Conservation (phyloP, 2,113 vertebrate species). For the Dasyprocta punctata region DNA sequence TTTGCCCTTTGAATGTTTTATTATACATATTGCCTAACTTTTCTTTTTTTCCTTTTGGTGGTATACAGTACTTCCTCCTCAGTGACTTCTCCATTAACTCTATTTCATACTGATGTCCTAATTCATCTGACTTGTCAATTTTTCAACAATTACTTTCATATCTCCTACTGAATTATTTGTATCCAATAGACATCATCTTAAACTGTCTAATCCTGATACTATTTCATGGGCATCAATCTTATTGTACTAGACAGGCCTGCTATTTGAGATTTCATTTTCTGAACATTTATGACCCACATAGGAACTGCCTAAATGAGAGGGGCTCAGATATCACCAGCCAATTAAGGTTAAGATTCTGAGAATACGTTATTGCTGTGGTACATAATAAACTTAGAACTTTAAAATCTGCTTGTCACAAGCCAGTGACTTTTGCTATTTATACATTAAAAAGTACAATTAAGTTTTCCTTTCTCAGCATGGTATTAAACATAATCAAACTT, state of each 20-base stretch:
- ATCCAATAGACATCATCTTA: background rate
- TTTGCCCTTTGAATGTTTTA: background rate
- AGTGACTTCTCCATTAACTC: background rate
- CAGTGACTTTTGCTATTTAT: conserved; percentile 30
- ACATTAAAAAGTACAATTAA: conserved; percentile 66
- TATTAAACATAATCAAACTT: conserved; percentile 80
- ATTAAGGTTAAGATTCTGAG: background rate
- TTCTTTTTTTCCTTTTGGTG: background rate
- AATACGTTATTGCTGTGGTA: background rate
- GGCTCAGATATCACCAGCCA: background rate
- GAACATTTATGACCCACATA: background rate
- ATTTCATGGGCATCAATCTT: background rate
- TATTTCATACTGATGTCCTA: background rate
- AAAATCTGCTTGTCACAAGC: conserved; percentile 25
- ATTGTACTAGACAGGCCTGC: background rate
- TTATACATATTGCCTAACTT: background rate
- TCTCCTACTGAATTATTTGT: background rate
- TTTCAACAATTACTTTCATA: background rate
- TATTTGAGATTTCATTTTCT: background rate
- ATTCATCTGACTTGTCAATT: background rate
- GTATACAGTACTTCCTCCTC: background rate
- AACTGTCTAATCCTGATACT: background rate
- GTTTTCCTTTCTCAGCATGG: conserved; percentile 47
- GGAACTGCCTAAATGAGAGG: background rate
- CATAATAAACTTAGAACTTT: conserved; percentile 24